Conservation (phyloP, 2,888 invertebrate genomes). For the Chymomyza procnemis region DNA sequence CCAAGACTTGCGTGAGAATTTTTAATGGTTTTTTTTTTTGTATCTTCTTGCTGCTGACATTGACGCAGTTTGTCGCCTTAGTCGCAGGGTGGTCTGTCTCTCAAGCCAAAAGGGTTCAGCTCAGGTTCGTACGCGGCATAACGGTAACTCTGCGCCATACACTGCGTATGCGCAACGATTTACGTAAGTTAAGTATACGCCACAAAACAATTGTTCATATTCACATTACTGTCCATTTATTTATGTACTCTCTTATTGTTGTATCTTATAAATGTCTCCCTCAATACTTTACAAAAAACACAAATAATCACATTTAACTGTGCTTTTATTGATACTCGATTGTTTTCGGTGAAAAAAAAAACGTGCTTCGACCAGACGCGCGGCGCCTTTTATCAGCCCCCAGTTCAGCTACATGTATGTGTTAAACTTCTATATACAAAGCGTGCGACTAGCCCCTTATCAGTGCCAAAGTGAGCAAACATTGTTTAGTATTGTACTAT, state of each 20-base stretch:
- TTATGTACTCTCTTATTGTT: not conserved
- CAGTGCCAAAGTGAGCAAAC: not conserved
- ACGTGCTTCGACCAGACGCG: slow-evolving; percentile 40
- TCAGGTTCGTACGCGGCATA: slow-evolving; percentile 15
- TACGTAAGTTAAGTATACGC: slow-evolving; percentile 40
- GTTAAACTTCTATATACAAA: not conserved
- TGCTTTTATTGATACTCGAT: slow-evolving; percentile 42
- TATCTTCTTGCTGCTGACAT: not conserved
- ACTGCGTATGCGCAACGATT: slow-evolving; percentile 51
- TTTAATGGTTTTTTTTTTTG: slow-evolving; percentile 42
- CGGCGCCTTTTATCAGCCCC: not conserved
- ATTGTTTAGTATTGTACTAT: not conserved
- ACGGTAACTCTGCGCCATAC: slow-evolving; percentile 39
- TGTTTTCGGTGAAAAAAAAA: slow-evolving; percentile 23
- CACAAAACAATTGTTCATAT: not conserved
- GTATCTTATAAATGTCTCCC: not conserved
- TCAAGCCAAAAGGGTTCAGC: slow-evolving; percentile 2
- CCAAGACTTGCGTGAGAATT: slow-evolving; percentile 66
- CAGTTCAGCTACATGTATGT: too few relatives aligned
- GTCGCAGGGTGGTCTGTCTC: slow-evolving; percentile 1
- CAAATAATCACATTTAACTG: slow-evolving; percentile 38
- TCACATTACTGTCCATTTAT: not conserved
- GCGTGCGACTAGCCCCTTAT: not conserved
- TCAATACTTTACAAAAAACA: slow-evolving; percentile 16
- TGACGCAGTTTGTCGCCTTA: slow-evolving; percentile 51